Conservation (phyloP, 2,888 invertebrate genomes). For the Drosophila yooni region DNA sequence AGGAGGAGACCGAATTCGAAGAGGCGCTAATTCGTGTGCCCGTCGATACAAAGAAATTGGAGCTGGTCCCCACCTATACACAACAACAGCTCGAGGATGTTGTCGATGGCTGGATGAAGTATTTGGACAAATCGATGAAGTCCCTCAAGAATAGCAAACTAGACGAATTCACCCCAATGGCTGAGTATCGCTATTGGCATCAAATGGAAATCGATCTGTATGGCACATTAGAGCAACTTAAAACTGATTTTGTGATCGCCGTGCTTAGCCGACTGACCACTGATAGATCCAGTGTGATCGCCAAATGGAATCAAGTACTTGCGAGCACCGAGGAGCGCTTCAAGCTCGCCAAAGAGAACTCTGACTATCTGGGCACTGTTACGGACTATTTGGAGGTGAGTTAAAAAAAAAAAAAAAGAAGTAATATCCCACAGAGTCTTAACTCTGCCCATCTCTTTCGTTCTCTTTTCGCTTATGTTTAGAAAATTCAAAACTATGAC, state of each 20-base stretch:
- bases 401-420: conserved; percentile 1
- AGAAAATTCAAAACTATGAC: conserved; percentile 90
- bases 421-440: not conserved
- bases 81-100: conserved; percentile 86
- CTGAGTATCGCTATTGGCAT: conserved; percentile 95
- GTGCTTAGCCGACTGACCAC: conserved; percentile 69
- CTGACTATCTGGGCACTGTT: conserved; percentile 84
- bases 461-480: not conserved
- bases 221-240: conserved; percentile 92
- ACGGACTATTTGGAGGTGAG: conserved; percentile 86
- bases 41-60: conserved; percentile 80
- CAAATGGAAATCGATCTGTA: conserved; percentile 92
- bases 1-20: conserved; percentile 83
- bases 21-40: conserved; percentile 82
- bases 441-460: not conserved
- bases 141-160: conserved; percentile 85
- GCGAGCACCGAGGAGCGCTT: conserved; percentile 69
- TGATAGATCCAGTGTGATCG: conserved; percentile 61
- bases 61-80: conserved; percentile 79
- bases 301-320: conserved; percentile 74
- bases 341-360: conserved; percentile 83
- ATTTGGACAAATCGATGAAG: conserved; percentile 85
- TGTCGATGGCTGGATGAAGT: conserved; percentile 86
- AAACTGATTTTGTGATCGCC: conserved; percentile 87
- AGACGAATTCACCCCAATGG: conserved; percentile 91